Base-by-base conservation (phyloP, 53 echinoderm and acorn worm genomes). In the Hippasteria phrygiana region DNA sequence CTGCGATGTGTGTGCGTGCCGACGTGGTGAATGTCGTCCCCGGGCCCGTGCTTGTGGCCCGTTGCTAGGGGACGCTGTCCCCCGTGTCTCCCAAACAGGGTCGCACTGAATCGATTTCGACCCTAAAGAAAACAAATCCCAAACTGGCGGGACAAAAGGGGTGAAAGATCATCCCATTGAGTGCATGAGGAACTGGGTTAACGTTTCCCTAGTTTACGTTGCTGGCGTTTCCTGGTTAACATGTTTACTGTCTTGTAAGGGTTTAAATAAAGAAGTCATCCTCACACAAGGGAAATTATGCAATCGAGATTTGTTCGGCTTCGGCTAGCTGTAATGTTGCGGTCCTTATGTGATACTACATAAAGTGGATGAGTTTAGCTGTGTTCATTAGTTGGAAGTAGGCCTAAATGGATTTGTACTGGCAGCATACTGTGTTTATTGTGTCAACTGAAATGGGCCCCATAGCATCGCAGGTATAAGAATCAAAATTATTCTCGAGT, bases 1-100 rank as follows among this genome's bases (percentile, higher is more conserved):
- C 9, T 62, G 41, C 40, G 63, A 41, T 42, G 65, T 7, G 48
- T 1, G 32, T 47, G 37, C 17, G 27, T 34, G n/a, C 43, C 17
- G 33, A 14, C n/a, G n/a, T 62, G 37, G 4, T 8, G 37, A 36
- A 14, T 18, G 75, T 17, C 6, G 73, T 13, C 35, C 18, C 1
- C 31, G 31, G 2, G 26, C 9, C 16, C 28, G 46, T 50, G 16
- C 62, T 71, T 85, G 71, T 85, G 85, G 34, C 85, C 70, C 85
- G 85, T 85, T 85, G 85, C 85, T 85, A 85, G 13, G 85, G 50
- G 85, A 85, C 85, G 38, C 24, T 10, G 70, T 85, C 69, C 70
- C 85, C 85, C 16, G 33, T 43, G 67, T 5, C 35, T 78, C 82
- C 82, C 66, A 82, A 82, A 22, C 66, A 64, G 47, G 40, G 66